Base-by-base conservation (phyloP, 2,113 vertebrate species). In the Sander vitreus region DNA sequence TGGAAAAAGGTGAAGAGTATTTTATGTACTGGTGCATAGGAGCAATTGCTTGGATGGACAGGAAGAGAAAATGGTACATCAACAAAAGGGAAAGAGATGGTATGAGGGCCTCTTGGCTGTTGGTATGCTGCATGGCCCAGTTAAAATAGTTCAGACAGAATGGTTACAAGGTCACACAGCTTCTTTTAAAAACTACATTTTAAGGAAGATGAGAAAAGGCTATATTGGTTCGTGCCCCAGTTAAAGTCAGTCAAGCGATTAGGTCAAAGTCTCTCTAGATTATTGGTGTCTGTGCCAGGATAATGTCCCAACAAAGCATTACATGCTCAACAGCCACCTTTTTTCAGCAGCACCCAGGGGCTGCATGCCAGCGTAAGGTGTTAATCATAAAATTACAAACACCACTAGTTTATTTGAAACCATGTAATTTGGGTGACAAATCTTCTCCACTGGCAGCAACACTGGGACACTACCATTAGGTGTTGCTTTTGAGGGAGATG, bases 401-500 rank as follows among this genome's bases (percentile, higher is more conserved):
- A 47, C 30, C 39, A 36, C 27, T 18, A 33, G 67, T 72, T 79
- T 45, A 18, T 65, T 55, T 83, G 54, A 81, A 84, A 65, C 67
- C 67, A 3, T 57, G 50, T 62, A 53, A 71, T 81, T 67, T 51
- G 23, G 77, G 25, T 73, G 73, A 73, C 59, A 76, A 68, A 80
- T 71, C 39, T 9, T 73, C 57, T 73, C 54, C 5, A 15, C 71
- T 51, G 66, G 84, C 73, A 50, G 70, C 45, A 12, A 43, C 12
- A 76, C n/a, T 47, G 65, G 67, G 75, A 65, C 59, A 2, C 27
- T 45, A 65, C 63, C 76, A 75, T 63, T 43, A 36, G 76, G 73
- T 81, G 78, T 51, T 50, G 65, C 80, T 77, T 78, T 76, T 71
- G 62, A 78, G 72, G 58, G 33, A 63, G 83, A 64, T 54, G 47